Conservation (phyloP, 92 coral and sea anemone species). For the Porites cylindrica region DNA sequence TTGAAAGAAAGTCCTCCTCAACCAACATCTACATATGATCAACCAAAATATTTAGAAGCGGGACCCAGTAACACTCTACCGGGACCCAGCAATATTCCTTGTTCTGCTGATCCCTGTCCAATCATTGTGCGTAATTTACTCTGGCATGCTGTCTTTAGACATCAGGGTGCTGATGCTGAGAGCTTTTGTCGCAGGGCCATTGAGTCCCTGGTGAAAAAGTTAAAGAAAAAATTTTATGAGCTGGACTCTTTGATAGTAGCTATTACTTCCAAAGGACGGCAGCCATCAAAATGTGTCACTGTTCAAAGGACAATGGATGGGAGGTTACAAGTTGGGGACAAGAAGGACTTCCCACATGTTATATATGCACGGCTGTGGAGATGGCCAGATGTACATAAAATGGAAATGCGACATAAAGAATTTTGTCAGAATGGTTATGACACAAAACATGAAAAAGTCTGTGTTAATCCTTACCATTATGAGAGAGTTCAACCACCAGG, state of each 20-base stretch:
- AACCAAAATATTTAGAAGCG: slow-evolving; percentile 67
- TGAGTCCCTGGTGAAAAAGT: slow-evolving; percentile 95
- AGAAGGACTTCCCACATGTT: slow-evolving; percentile 99
- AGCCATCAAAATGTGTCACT: slow-evolving; percentile 98
- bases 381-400: slow-evolving; percentile 99
- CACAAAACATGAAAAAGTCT: slow-evolving; percentile 96
- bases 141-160: slow-evolving; percentile 94
- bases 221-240: slow-evolving; percentile 94
- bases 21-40: slow-evolving; percentile 71
- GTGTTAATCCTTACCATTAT: slow-evolving; percentile 99
- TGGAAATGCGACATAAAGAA: slow-evolving; percentile 98
- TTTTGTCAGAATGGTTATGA: slow-evolving; percentile 99
- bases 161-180: slow-evolving; percentile 93
- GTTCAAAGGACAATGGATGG: slow-evolving; percentile 99
- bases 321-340: slow-evolving; percentile 97
- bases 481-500: slow-evolving; percentile 99
- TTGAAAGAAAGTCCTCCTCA: slow-evolving; percentile 66
- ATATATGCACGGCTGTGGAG: slow-evolving; percentile 99
- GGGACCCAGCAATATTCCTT: slow-evolving; percentile 86
- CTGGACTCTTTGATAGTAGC: slow-evolving; percentile 96
- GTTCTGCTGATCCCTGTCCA: slow-evolving; percentile 99
- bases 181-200: slow-evolving; percentile 97
- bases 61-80: slow-evolving; percentile 70
- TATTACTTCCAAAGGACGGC: slow-evolving; percentile 95
- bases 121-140: slow-evolving; percentile 95